Conservation (phyloP, 1,140 invertebrate genomes). For the Propsilocerus akamusi region DNA sequence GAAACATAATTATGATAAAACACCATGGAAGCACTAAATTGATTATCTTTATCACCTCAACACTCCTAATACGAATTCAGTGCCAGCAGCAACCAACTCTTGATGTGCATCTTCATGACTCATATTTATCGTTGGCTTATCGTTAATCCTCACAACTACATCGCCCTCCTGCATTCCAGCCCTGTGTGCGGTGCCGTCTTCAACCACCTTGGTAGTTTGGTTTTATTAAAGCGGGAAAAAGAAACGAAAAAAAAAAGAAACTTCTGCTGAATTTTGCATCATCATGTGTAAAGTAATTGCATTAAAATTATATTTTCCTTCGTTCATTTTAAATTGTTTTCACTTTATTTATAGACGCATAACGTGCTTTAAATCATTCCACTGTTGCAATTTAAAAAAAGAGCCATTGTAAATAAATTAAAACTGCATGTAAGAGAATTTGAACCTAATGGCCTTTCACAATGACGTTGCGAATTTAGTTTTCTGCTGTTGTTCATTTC, state of each 20-base stretch:
- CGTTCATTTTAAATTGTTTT: neutral
- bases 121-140: slow-evolving; percentile 37
- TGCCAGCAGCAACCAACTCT: slow-evolving; percentile 46
- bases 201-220: slow-evolving; percentile 38
- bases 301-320: neutral
- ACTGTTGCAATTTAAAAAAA: neutral
- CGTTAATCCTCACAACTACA: slow-evolving; percentile 58
- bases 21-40: neutral
- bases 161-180: slow-evolving; percentile 68
- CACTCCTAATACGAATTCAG: slow-evolving; percentile 54
- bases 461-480: neutral
- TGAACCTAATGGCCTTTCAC: neutral
- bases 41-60: slow-evolving; percentile 34
- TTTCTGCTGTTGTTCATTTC: neutral
- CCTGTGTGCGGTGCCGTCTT: slow-evolving; percentile 59
- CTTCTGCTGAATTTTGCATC: neutral
- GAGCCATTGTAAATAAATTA: neutral
- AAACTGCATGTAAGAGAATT: neutral
- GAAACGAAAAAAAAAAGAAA: neutral
- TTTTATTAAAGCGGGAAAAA: neutral
- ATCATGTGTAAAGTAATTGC: neutral
- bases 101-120: slow-evolving; percentile 66
- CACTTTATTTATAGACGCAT: neutral
- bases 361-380: neutral
- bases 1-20: neutral